phyloP scores from a whole-genome alignment of 2,888 invertebrate species.

The Caenorhabditis sp. region DNA sequence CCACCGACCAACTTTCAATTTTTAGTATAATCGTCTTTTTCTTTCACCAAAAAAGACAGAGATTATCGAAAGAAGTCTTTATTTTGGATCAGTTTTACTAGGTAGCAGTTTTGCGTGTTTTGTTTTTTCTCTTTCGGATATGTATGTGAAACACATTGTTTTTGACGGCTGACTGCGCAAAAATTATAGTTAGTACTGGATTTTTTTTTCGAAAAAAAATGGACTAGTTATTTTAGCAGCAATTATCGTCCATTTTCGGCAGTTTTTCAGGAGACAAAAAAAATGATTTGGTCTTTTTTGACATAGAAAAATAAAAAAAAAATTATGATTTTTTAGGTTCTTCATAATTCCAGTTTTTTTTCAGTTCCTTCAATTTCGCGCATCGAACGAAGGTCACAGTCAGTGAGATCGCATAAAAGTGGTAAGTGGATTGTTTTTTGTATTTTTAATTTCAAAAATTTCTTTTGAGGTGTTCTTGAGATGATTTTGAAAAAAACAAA shows the following conservation, averaged over 20 bases:
- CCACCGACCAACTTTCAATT: not conserved
- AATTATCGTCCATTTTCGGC: too few species aligned
- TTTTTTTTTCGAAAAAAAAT: too few species aligned
- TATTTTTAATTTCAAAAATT: not conserved
- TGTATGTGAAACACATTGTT: too few species aligned
- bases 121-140: not conserved
- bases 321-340: not conserved
- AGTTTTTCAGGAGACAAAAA: too few species aligned
- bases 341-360: not conserved
- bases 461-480: conserved; percentile 1
- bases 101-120: not conserved
- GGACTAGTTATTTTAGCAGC: too few species aligned
- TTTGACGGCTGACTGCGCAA: too few species aligned
- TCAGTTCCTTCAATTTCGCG: conserved; percentile 19
- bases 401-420: conserved; percentile 40
- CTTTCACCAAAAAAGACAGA: not conserved
- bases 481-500: too few species aligned
- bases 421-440: conserved; percentile 17
- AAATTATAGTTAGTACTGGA: too few species aligned
- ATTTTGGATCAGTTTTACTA: not conserved
- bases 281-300: too few species aligned
- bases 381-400: conserved; percentile 40
- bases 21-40: not conserved
- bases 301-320: not conserved
- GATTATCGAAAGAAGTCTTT: not conserved